phyloP scores from a whole-genome alignment of 2,797 vertebrate genomes.

The Aeoliscus strigatus region DNA sequence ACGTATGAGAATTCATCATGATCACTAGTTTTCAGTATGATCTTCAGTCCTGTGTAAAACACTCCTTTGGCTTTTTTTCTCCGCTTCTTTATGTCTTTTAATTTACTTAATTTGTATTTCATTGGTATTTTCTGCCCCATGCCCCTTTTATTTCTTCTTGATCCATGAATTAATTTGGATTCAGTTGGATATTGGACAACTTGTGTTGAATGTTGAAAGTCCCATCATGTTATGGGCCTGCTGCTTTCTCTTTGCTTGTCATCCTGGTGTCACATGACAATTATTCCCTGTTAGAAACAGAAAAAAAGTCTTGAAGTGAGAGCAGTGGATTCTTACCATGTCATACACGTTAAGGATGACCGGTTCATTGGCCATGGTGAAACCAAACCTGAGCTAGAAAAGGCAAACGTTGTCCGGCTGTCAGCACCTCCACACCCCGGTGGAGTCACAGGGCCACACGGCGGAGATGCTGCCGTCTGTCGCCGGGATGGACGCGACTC shows the following conservation, averaged over 20 bases:
- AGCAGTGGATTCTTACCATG: conserved; percentile 79
- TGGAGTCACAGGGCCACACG: conserved; percentile 44
- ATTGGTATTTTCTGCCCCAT: too few relatives aligned
- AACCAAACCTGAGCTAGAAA: conserved; percentile 73
- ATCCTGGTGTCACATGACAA: conserved; percentile 6
- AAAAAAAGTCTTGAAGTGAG: background rate
- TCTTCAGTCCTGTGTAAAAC: too few relatives aligned
- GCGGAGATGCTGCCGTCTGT: conserved; percentile 21
- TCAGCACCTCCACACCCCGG: conserved; percentile 51
- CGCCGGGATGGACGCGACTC: conserved; percentile 21
- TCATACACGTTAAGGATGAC: conserved; percentile 95
- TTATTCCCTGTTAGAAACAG: background rate
- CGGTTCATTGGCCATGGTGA: conserved; percentile 94
- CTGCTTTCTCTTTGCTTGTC: too few relatives aligned
- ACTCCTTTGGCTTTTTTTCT: too few relatives aligned
- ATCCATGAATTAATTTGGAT: too few relatives aligned
- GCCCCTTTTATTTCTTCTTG: too few relatives aligned
- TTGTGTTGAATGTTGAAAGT: too few relatives aligned
- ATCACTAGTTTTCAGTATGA: too few relatives aligned
- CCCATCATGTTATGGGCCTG: too few relatives aligned
- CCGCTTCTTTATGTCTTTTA: too few relatives aligned
- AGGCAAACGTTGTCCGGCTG: conserved; percentile 55
- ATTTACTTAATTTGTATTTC: too few relatives aligned
- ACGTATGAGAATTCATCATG: background rate
- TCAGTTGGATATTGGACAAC: too few relatives aligned